These are phyloP conservation scores for Calliopum simillimum DNA, from an alignment of 2,888 invertebrate species.

Conservation along the genomic window DNA sequence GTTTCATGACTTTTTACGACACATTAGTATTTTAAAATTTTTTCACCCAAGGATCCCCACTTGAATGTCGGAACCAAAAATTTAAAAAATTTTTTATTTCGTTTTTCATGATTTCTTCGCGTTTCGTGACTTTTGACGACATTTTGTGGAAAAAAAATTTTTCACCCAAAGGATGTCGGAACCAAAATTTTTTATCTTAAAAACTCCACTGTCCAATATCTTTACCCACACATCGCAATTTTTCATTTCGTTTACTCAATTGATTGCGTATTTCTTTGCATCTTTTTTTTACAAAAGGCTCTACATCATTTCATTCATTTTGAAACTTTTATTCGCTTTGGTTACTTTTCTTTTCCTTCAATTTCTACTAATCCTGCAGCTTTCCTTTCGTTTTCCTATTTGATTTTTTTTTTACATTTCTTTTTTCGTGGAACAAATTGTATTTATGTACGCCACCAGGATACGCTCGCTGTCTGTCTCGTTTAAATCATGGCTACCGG, in stretches of 20 bases:
- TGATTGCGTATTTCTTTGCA: slow-evolving; percentile 30
- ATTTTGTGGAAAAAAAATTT: no score
- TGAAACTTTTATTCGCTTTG: background rate
- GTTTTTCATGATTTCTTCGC: no score
- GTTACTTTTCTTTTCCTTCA: background rate
- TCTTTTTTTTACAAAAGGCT: slow-evolving; percentile 6
- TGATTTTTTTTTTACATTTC: background rate
- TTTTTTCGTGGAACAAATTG: no score
- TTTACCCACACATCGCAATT: background rate
- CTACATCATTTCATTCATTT: background rate
- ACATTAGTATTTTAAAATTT: no score
- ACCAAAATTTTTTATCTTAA: no score
- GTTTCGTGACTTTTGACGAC: no score
- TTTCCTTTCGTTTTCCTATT: background rate
- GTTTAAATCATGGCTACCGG: slow-evolving; percentile 13
- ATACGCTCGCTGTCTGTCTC: background rate
- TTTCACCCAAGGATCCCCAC: no score
- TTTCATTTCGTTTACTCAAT: slow-evolving; percentile 33
- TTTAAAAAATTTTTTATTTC: no score
- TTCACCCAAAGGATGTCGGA: no score
- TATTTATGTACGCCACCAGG: background rate
- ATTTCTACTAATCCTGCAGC: background rate
- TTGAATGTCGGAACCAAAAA: no score
- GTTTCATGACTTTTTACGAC: no score
- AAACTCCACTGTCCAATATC: no score